Percentiles rank a stretch among this genome's conserved stretches.
These are phyloP conservation scores for Sebastes diploproa DNA, from an alignment of 2,797 vertebrate genomes.

Conservation along the genomic window DNA sequence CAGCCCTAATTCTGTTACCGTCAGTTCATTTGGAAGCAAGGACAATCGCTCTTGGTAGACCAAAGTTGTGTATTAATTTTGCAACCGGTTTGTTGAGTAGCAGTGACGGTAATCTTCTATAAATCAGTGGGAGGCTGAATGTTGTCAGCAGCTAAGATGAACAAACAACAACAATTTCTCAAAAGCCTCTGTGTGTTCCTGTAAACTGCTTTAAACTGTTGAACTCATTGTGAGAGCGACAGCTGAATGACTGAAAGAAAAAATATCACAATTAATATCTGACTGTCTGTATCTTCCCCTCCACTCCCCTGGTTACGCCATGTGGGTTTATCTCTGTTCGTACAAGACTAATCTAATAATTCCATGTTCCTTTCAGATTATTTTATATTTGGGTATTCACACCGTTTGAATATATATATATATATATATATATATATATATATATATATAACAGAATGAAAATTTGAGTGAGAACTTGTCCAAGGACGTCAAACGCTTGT, in stretches of 20 bases:
- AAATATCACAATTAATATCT: too few relatives aligned
- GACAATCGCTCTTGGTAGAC: background rate
- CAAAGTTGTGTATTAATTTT: background rate
- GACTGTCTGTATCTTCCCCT: background rate
- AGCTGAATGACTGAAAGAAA: constrained; percentile 26
- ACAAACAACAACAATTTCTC: constrained; percentile 5
- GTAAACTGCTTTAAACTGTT: constrained; percentile 25
- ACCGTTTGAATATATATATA: background rate
- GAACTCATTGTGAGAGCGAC: constrained; percentile 52
- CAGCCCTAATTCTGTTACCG: background rate
- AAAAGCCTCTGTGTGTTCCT: constrained; percentile 29
- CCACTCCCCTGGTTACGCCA: background rate
- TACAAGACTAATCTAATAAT: background rate
- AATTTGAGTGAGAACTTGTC: constrained; percentile 1
- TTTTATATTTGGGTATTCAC: background rate
- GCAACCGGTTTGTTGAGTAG: background rate
- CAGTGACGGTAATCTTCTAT: background rate
- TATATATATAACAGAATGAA: background rate
- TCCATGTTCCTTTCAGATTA: background rate
- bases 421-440: background rate
- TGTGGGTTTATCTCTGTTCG: background rate
- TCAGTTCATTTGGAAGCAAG: background rate
- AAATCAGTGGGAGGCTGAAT: background rate
- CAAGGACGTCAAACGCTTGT: background rate
- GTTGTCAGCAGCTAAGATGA: background rate